phyloP scores from a whole-genome alignment of 2,888 invertebrate species.

The Meghimatium bilineatum region DNA sequence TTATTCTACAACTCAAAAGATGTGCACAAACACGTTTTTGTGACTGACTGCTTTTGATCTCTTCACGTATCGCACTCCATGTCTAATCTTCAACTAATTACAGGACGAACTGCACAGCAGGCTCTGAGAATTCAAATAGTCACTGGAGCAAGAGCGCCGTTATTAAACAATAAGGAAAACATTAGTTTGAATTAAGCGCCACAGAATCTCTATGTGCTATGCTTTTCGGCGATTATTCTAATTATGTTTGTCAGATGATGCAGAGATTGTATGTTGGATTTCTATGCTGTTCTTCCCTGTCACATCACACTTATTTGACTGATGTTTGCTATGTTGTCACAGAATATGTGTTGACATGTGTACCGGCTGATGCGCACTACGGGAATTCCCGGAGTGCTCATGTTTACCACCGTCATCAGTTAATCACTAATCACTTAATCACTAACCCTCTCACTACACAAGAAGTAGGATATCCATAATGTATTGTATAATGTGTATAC shows the following conservation, averaged over 20 bases:
- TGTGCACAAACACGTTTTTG: background rate
- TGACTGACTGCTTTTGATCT: constrained; percentile 5
- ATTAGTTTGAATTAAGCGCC: background rate
- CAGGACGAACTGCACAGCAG: background rate
- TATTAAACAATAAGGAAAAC: background rate
- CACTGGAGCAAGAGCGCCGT: background rate
- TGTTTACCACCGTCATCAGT: no score
- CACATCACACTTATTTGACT: background rate
- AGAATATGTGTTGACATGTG: no score
- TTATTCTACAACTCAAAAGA: background rate
- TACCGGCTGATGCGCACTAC: no score
- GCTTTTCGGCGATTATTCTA: background rate
- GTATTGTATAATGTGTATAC: no score
- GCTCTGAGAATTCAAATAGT: background rate
- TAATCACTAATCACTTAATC: no score
- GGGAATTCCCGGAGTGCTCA: no score
- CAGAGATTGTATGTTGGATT: background rate
- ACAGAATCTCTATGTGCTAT: background rate
- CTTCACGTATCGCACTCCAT: background rate
- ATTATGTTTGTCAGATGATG: background rate
- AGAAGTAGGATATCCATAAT: no score
- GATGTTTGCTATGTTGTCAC: no score
- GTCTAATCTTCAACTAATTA: background rate
- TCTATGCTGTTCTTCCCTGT: background rate
- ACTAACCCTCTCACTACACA: no score